Evolutionary conservation across 2,888 invertebrate species (phyloP).

Genomic region (Rosalia funebris): DNA sequence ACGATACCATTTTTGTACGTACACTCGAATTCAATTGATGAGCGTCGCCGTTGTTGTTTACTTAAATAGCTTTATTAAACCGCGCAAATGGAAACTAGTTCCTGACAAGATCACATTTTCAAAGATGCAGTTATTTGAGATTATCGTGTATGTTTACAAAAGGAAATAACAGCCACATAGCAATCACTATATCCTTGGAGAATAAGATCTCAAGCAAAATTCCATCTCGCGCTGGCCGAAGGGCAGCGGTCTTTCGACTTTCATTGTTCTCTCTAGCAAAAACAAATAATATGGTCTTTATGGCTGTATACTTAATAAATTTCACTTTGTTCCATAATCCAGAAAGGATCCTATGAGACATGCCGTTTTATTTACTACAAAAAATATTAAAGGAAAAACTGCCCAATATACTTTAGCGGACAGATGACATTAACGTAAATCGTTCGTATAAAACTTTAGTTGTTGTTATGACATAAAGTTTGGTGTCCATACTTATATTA

Average conservation of each 20-base stretch:
- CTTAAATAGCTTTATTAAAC: too few relatives aligned
- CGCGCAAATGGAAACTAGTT: too few relatives aligned
- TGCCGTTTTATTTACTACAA: background rate
- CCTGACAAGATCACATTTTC: too few relatives aligned
- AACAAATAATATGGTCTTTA: constrained; percentile 14
- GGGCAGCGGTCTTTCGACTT: constrained; percentile 5
- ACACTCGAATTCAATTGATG: too few relatives aligned
- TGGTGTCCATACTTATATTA: background rate
- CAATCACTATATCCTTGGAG: constrained; percentile 18
- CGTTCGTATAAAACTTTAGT: background rate
- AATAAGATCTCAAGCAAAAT: constrained; percentile 9
- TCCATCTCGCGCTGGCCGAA: constrained; percentile 11
- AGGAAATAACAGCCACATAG: constrained; percentile 8
- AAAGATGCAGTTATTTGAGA: too few relatives aligned
- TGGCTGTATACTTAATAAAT: constrained; percentile 11
- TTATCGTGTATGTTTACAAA: constrained; percentile 9
- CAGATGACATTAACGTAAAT: too few relatives aligned
- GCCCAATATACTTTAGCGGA: too few relatives aligned
- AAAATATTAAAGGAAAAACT: background rate
- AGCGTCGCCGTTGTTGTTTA: too few relatives aligned
- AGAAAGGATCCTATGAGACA: background rate
- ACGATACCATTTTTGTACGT: too few relatives aligned
- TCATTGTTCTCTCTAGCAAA: constrained; percentile 16
- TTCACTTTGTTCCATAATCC: background rate
- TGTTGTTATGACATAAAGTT: background rate